Percentiles rank a stretch among this genome's conserved stretches.
Conservation (phyloP, 2,113 vertebrate genomes). For the Labeo rohita region DNA sequence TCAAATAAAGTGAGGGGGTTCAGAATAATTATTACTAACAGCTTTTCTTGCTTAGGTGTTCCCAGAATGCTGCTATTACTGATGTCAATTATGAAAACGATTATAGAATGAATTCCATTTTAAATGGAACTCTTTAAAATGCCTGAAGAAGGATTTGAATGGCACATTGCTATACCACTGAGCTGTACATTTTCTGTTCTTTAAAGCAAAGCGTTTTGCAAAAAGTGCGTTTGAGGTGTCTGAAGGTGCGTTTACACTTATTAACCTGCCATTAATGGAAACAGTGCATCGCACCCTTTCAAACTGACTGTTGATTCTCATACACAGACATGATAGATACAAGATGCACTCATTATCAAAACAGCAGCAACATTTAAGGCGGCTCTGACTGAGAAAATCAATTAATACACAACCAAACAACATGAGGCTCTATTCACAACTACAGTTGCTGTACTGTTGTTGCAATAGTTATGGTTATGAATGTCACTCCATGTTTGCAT, state of each 20-base stretch:
- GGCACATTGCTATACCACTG: background rate
- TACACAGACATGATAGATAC: background rate
- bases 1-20: background rate
- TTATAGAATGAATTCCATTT: background rate
- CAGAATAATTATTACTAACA: conserved; percentile 6
- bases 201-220: background rate
- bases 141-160: background rate
- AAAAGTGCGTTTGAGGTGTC: background rate
- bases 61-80: background rate
- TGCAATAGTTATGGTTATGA: background rate
- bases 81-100: background rate
- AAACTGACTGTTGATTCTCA: background rate
- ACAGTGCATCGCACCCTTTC: background rate
- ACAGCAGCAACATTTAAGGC: background rate
- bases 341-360: background rate
- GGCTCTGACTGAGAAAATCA: background rate
- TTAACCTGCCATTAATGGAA: background rate
- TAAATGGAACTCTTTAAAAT: background rate
- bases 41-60: background rate
- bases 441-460: background rate
- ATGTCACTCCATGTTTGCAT: background rate
- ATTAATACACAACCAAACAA: background rate
- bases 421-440: background rate
- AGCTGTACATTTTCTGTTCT: background rate
- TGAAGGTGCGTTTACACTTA: background rate